Evolutionary conservation across 30 jellyfish, hydroid and myxozoan genomes (phyloP), one percentile per base, ranked within the genome.

Genomic region (Aurelia aurita complex sp. Pacific): DNA sequence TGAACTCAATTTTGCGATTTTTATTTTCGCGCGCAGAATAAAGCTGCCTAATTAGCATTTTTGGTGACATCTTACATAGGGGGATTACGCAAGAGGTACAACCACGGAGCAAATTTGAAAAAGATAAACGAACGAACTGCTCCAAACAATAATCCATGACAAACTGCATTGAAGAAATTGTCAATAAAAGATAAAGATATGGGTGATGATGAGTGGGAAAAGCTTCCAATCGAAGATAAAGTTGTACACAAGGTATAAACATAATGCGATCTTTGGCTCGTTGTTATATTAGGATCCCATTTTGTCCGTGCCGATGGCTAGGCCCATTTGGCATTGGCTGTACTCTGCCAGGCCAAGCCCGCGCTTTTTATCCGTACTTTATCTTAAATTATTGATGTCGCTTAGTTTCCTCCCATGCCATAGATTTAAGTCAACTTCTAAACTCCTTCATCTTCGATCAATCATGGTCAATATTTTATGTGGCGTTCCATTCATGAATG

Each of bases 141-240:
- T 46, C 14, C 57, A 46, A 46, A 46, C 57, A 46, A 46, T 46
- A 46, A 46, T 46, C 57, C 14, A 46, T 46, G 15, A 46, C 14
- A 4, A 9, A 4, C 57, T 46, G 57, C 8, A 46, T 46, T 6
- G 57, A 46, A 46, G 57, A 46, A 46, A 46, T 46, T 46, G 57
- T 7, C 57, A 46, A 46, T 46, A 4, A 46, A 7, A 19, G 11
- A 19, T 17, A 36, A 53, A 19, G 76, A 73, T 7, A 85, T 85
- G 94, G 98, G 92, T 19, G 98, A 92, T 29, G 97, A 92, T 63
- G 98, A 92, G 62, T 92, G 98, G 98, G 91, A 85, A 73, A 88
- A 88, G 64, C 92, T 92, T 42, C 89, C 96, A 64, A 87, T 87
- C 10, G 97, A 87, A 79, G 98, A 92, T 74, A 92, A 92, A 87